These are phyloP conservation scores for Amphimallon solstitiale DNA, from an alignment of 2,888 invertebrate species.

Conservation along the genomic window DNA sequence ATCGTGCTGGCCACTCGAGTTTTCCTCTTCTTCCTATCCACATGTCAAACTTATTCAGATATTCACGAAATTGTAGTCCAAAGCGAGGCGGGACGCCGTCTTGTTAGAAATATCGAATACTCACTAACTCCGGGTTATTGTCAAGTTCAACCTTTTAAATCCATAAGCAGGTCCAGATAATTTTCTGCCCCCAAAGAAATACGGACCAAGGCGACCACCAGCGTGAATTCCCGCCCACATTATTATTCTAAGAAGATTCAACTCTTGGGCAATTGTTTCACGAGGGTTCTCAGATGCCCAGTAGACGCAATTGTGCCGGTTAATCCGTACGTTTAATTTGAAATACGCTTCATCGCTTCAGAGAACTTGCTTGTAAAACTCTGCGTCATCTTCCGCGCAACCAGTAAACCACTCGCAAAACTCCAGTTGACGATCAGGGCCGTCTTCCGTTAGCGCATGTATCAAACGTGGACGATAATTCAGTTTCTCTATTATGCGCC, in stretches of 20 bases:
- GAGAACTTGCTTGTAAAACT: constrained; percentile 41
- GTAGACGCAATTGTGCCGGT: constrained; percentile 47
- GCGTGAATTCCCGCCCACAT: constrained; percentile 46
- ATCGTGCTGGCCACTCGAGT: constrained; percentile 37
- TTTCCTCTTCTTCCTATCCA: constrained; percentile 38
- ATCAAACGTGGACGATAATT: constrained; percentile 42
- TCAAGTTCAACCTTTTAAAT: constrained; percentile 33
- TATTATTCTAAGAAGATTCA: constrained; percentile 44
- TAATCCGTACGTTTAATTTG: constrained; percentile 48
- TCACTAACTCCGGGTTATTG: constrained; percentile 27
- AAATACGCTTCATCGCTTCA: constrained; percentile 49
- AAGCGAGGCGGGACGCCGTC: constrained; percentile 44
- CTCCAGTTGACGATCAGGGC: constrained; percentile 41
- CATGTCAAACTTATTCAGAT: constrained; percentile 35
- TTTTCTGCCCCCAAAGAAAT: constrained; percentile 40
- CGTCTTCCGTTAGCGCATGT: constrained; percentile 40
- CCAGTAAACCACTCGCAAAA: constrained; percentile 45
- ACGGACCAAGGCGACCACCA: constrained; percentile 46
- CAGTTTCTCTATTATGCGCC: not conserved
- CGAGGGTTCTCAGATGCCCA: constrained; percentile 43
- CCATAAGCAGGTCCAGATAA: constrained; percentile 38
- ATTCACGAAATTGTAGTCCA: constrained; percentile 19
- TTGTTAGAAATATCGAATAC: constrained; percentile 39
- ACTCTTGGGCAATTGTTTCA: constrained; percentile 40
- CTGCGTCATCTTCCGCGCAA: constrained; percentile 38